A percentile compares a stretch with the other conserved stretches of the same genome.
phyloP scores from a whole-genome alignment of 2,888 invertebrate genomes.

The Lycocerus yunnanus region DNA sequence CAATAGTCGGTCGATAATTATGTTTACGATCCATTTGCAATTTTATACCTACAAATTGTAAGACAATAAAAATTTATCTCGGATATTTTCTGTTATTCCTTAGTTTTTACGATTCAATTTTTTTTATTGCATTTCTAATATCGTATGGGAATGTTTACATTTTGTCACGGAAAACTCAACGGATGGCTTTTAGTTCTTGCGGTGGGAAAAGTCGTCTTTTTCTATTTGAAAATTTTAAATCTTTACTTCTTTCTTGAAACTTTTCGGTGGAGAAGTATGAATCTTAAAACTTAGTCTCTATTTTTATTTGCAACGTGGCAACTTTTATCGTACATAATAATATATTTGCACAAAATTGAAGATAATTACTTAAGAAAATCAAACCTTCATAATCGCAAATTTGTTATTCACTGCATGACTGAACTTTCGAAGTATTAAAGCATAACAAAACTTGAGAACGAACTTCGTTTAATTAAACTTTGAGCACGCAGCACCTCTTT shows the following conservation, averaged over 20 bases:
- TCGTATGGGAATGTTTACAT: neutral
- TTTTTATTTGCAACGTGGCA: neutral
- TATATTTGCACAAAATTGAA: slow-evolving; percentile 18
- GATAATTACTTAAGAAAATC: slow-evolving; percentile 37
- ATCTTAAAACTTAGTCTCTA: neutral
- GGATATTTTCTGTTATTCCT: slow-evolving; percentile 30
- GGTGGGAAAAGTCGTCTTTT: too few relatives aligned
- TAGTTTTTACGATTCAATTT: slow-evolving; percentile 4
- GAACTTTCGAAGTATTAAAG: slow-evolving; percentile 52
- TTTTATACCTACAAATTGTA: slow-evolving; percentile 49
- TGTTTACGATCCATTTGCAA: slow-evolving; percentile 45
- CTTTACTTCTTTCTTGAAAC: neutral
- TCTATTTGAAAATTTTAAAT: neutral
- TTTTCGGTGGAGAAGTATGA: neutral
- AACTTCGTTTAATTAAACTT: slow-evolving; percentile 34
- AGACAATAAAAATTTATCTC: slow-evolving; percentile 46
- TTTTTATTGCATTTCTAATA: neutral
- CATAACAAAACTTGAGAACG: slow-evolving; percentile 51
- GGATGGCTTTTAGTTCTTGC: too few relatives aligned
- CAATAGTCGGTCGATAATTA: slow-evolving; percentile 50
- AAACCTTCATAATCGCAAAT: slow-evolving; percentile 51
- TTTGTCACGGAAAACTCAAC: neutral
- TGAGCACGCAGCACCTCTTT: slow-evolving; percentile 7
- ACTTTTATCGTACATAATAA: neutral
- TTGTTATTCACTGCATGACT: slow-evolving; percentile 55